A percentile compares a stretch with the other conserved stretches of the same genome.
These are phyloP conservation scores for Drosophila rellima DNA, from an alignment of 2,888 invertebrate genomes.

Conservation along the genomic window DNA sequence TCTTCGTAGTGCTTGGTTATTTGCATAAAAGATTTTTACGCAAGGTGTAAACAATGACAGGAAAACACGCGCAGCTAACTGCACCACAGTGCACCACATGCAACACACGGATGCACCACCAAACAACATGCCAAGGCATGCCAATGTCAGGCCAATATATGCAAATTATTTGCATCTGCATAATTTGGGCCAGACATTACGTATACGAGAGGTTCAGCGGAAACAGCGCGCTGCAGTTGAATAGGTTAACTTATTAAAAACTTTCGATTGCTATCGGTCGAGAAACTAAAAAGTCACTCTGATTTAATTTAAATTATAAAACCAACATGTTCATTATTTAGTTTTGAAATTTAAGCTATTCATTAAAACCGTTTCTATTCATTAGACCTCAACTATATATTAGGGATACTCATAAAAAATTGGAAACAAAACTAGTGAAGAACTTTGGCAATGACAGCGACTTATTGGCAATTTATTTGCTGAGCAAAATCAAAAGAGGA, in stretches of 20 bases:
- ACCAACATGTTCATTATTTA: neutral
- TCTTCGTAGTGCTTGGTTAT: conserved; percentile 35
- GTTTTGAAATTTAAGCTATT: neutral
- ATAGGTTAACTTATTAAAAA: conserved; percentile 26
- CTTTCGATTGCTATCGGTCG: too few relatives aligned
- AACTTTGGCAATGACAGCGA: conserved; percentile 45
- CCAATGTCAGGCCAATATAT: conserved; percentile 61
- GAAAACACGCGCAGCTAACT: conserved; percentile 2
- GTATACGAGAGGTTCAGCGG: neutral
- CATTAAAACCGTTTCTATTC: neutral
- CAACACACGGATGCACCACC: conserved; percentile 3
- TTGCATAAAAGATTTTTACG: conserved; percentile 65
- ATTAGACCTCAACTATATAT: conserved; percentile 5
- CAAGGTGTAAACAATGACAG: conserved; percentile 62
- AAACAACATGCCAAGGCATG: conserved; percentile 26
- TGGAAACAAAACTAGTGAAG: conserved; percentile 12
- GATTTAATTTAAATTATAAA: too few relatives aligned
- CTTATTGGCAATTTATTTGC: conserved; percentile 13
- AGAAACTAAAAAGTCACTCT: too few relatives aligned
- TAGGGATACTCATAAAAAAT: neutral
- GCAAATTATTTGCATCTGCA: conserved; percentile 31
- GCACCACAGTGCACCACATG: conserved; percentile 11
- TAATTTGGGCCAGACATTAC: conserved; percentile 16
- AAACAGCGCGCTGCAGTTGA: conserved; percentile 25
- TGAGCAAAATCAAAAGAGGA: conserved; percentile 1